These are phyloP conservation scores for Drosophila multiciliata DNA, from an alignment of 2,888 invertebrate species.

Conservation along the genomic window DNA sequence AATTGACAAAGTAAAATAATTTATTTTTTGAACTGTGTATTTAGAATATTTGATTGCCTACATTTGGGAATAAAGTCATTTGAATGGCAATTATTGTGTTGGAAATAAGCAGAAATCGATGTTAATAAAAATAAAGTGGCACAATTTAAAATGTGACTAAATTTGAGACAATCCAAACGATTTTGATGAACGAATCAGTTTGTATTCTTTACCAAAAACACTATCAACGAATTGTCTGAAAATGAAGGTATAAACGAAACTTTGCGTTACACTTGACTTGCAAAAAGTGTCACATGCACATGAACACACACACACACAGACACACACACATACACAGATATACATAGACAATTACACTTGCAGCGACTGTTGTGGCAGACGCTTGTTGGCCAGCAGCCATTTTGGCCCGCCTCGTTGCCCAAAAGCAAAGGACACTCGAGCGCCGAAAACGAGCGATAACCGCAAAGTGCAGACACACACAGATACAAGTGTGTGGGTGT, in stretches of 20 bases:
- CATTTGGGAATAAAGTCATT: slow-evolving; percentile 6
- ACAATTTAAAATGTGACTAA: too few species aligned
- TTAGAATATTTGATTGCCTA: slow-evolving; percentile 6
- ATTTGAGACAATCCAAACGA: background rate
- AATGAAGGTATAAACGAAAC: slow-evolving; percentile 39
- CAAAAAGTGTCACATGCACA: slow-evolving; percentile 36
- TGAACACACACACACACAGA: background rate
- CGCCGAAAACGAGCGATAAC: slow-evolving; percentile 50
- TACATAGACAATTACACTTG: slow-evolving; percentile 2
- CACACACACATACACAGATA: slow-evolving; percentile 4
- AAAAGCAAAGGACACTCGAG: slow-evolving; percentile 55
- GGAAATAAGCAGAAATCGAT: background rate
- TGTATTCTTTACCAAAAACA: slow-evolving; percentile 24
- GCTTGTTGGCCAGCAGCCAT: slow-evolving; percentile 54
- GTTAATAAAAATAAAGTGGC: background rate
- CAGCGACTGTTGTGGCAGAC: slow-evolving; percentile 20
- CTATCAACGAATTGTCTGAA: slow-evolving; percentile 49
- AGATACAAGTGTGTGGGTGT: background rate
- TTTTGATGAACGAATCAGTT: slow-evolving; percentile 3
- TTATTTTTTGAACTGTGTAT: background rate
- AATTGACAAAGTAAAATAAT: background rate
- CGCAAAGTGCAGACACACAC: slow-evolving; percentile 40
- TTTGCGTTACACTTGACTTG: slow-evolving; percentile 41
- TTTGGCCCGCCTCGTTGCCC: slow-evolving; percentile 36
- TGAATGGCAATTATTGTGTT: background rate